Percentiles rank a stretch among this genome's conserved stretches.
Conservation (phyloP, 2,888 invertebrate genomes). For the Athrips mouffetella region DNA sequence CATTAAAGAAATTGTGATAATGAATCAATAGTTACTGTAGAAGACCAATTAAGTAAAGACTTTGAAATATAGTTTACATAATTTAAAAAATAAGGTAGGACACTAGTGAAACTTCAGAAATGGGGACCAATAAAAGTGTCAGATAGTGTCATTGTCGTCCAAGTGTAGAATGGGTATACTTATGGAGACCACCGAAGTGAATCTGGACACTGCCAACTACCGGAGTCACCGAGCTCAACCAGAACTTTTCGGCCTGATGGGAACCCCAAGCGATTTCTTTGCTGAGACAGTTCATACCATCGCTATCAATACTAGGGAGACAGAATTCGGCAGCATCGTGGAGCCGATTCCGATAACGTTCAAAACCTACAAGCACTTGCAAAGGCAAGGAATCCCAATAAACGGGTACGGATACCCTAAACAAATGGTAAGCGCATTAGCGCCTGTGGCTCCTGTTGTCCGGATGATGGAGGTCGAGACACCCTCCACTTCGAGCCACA, state of each 20-base stretch:
- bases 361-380: conserved; percentile 56
- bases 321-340: conserved; percentile 64
- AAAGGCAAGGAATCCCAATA: conserved; percentile 40
- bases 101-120: conserved; percentile 41
- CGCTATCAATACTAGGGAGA: conserved; percentile 64
- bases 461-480: conserved; percentile 39
- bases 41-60: conserved; percentile 11
- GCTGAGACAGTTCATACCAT: conserved; percentile 60
- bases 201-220: conserved; percentile 61
- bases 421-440: conserved; percentile 39
- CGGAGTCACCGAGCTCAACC: conserved; percentile 47
- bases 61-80: not conserved
- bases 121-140: conserved; percentile 40
- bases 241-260: conserved; percentile 59
- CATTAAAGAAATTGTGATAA: not conserved
- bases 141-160: conserved; percentile 45
- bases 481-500: conserved; percentile 44
- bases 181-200: conserved; percentile 70
- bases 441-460: conserved; percentile 35
- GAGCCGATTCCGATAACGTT: conserved; percentile 64
- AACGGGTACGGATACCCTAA: conserved; percentile 51
- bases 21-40: conserved; percentile 14
- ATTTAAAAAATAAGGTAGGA: conserved; percentile 43
- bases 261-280: conserved; percentile 55
- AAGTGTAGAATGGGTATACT: conserved; percentile 74